phyloP scores from a whole-genome alignment of 2,797 vertebrate genomes.

The Stomatorhinus walkeri region DNA sequence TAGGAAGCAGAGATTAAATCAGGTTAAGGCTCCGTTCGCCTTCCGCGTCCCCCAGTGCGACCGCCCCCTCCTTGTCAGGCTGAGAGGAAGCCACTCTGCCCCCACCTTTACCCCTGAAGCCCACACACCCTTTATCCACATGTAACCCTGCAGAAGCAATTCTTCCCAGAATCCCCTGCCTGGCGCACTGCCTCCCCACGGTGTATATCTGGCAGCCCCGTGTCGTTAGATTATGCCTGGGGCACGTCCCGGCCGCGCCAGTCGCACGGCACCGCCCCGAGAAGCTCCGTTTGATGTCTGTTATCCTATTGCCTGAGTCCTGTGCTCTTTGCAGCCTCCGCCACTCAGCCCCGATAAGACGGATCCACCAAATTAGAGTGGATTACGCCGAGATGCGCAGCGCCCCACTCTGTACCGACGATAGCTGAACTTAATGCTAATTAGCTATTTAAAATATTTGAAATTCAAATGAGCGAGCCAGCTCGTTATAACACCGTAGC shows the following conservation, averaged over 20 bases:
- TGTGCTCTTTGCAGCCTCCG: conserved; percentile 35
- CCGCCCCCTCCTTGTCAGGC: not conserved
- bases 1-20: not conserved
- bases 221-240: conserved; percentile 46
- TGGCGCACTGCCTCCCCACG: not conserved
- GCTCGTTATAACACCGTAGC: conserved; percentile 40
- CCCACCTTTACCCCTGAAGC: not conserved
- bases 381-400: conserved; percentile 37
- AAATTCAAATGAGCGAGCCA: conserved; percentile 46
- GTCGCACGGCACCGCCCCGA: conserved; percentile 47
- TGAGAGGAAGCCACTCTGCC: not conserved
- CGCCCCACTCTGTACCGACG: conserved; percentile 48
- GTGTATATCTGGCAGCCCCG: not conserved
- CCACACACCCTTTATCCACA: not conserved
- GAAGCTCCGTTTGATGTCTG: conserved; percentile 58
- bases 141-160: not conserved
- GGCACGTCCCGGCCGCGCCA: conserved; percentile 55
- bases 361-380: conserved; percentile 44
- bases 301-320: conserved; percentile 55
- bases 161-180: not conserved
- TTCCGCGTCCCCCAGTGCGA: not conserved
- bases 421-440: conserved; percentile 59
- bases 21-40: not conserved
- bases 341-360: conserved; percentile 48
- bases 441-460: conserved; percentile 53